Percentiles rank a stretch among this genome's conserved stretches.
Conservation (phyloP, 92 coral and sea anemone genomes). For the Parazoanthus atlanticus region DNA sequence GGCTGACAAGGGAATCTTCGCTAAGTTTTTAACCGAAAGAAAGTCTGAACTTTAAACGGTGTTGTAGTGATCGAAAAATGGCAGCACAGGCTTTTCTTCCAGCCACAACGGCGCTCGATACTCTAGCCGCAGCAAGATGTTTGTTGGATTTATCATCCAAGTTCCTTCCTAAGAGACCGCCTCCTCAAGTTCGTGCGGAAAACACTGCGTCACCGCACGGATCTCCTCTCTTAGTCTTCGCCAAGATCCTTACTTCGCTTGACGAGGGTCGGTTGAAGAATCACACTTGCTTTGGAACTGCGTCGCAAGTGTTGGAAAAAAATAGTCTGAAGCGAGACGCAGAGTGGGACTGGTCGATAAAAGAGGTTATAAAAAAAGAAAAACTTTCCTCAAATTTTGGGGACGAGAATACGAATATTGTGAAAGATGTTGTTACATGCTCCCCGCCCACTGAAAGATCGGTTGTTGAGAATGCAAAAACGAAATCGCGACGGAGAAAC, state of each 20-base stretch:
- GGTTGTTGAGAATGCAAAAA: constrained; percentile 67
- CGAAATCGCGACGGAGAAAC: constrained; percentile 64
- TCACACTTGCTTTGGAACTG: constrained; percentile 64
- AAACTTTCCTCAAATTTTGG: constrained; percentile 21
- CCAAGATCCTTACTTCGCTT: constrained; percentile 79
- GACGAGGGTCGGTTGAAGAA: constrained; percentile 77
- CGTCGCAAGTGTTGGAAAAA: constrained; percentile 28
- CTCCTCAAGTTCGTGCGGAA: constrained; percentile 54
- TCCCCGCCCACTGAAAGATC: constrained; percentile 58
- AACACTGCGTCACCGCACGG: constrained; percentile 38
- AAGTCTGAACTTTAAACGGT: background rate
- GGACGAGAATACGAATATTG: constrained; percentile 36
- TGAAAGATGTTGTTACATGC: constrained; percentile 19
- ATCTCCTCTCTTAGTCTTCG: constrained; percentile 84
- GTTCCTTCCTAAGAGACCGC: constrained; percentile 67
- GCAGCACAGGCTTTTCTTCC: constrained; percentile 64
- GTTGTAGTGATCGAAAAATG: constrained; percentile 31
- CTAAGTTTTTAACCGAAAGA: constrained; percentile 25
- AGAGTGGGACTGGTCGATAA: constrained; percentile 23
- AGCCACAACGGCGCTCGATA: constrained; percentile 63
- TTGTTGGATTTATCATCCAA: constrained; percentile 77
- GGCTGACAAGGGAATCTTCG: constrained; percentile 21
- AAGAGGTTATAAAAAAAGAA: constrained; percentile 26
- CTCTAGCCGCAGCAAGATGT: constrained; percentile 87
- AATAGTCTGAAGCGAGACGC: constrained; percentile 14